Evolutionary conservation across 1,140 invertebrate genomes (phyloP).

Genomic region (Leguminivora glycinivorella): DNA sequence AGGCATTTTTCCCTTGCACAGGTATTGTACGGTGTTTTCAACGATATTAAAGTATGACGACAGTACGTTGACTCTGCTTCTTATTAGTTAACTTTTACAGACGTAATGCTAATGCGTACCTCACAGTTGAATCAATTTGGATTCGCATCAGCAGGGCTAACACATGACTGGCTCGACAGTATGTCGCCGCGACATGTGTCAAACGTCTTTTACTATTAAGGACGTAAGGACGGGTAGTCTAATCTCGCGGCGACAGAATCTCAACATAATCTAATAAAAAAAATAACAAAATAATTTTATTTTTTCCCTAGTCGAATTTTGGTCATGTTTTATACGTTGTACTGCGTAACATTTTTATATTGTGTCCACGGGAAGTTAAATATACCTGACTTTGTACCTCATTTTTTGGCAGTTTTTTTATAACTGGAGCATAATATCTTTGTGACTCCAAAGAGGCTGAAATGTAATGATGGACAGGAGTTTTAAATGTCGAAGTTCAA

Average conservation of each 20-base stretch:
- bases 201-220: too few species aligned
- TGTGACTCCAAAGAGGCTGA: background rate
- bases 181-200: too few species aligned
- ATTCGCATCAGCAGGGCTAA: too few species aligned
- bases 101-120: too few species aligned
- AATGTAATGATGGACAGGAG: background rate
- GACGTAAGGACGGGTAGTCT: too few species aligned
- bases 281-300: too few species aligned
- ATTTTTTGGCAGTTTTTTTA: constrained; percentile 9
- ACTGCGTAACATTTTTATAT: background rate
- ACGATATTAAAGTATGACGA: background rate
- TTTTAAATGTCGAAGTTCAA: background rate
- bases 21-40: background rate
- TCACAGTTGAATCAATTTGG: too few species aligned
- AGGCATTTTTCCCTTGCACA: background rate
- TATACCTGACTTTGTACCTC: background rate
- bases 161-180: too few species aligned
- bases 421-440: background rate
- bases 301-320: too few species aligned
- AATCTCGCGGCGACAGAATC: too few species aligned
- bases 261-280: too few species aligned
- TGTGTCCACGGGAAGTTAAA: background rate
- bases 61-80: background rate
- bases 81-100: too few species aligned
- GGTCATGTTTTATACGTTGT: background rate